Conservation (phyloP, 2,888 invertebrate genomes). For the Schrankia costaestrigalis region DNA sequence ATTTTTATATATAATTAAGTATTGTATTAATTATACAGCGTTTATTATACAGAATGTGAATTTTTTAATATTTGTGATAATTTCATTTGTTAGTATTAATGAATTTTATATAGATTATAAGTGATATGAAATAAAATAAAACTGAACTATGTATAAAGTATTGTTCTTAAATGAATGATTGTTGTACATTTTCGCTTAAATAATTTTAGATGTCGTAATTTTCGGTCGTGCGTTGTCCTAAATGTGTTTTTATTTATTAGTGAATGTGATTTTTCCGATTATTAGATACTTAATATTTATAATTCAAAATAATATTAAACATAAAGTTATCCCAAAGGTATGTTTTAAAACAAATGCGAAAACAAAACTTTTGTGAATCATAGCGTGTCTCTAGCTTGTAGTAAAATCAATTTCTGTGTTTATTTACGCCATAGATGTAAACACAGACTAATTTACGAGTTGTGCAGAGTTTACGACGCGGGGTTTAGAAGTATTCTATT, state of each 20-base stretch:
- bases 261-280: slow-evolving; percentile 64
- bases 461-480: slow-evolving; percentile 68
- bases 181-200: slow-evolving; percentile 68
- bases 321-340: too few relatives aligned
- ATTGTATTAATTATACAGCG: slow-evolving; percentile 69
- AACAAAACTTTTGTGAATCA: too few relatives aligned
- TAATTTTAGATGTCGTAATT: slow-evolving; percentile 68
- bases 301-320: slow-evolving; percentile 21
- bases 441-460: slow-evolving; percentile 41
- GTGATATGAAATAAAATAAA: slow-evolving; percentile 25
- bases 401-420: slow-evolving; percentile 31
- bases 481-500: slow-evolving; percentile 77
- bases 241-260: slow-evolving; percentile 59
- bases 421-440: slow-evolving; percentile 40
- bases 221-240: slow-evolving; percentile 61
- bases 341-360: too few relatives aligned
- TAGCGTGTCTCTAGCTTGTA: slow-evolving; percentile 19
- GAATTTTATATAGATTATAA: slow-evolving; percentile 54
- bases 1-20: slow-evolving; percentile 78
- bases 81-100: slow-evolving; percentile 60
- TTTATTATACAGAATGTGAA: slow-evolving; percentile 68
- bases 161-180: slow-evolving; percentile 52
- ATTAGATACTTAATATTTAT: slow-evolving; percentile 47
- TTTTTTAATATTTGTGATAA: slow-evolving; percentile 68
- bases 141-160: slow-evolving; percentile 35